phyloP scores from a whole-genome alignment of 1,140 invertebrate species.

The Triops longicaudatus region DNA sequence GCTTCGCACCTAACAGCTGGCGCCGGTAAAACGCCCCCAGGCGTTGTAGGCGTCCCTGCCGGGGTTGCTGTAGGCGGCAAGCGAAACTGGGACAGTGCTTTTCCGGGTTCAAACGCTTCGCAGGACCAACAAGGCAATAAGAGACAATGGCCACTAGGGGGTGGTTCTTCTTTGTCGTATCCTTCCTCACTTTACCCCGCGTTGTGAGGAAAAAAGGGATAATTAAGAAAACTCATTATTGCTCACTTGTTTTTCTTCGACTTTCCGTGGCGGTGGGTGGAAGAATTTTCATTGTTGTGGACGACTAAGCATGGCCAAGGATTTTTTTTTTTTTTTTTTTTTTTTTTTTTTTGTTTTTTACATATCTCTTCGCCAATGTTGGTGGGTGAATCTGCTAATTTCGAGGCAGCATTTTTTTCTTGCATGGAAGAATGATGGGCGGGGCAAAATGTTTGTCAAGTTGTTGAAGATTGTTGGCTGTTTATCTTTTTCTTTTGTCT shows the following conservation, averaged over 20 bases:
- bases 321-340: constrained; percentile 2
- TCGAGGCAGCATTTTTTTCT: not conserved
- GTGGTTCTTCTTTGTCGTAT: constrained; percentile 31
- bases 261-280: not conserved
- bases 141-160: constrained; percentile 27
- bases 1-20: constrained; percentile 36
- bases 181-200: constrained; percentile 27
- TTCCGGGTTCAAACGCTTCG: constrained; percentile 32
- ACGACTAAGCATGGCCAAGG: not conserved
- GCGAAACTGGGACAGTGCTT: constrained; percentile 41
- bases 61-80: constrained; percentile 38
- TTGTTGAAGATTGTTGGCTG: not conserved
- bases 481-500: constrained; percentile 6
- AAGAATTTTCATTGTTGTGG: constrained; percentile 16
- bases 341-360: not conserved
- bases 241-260: not conserved
- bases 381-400: not conserved
- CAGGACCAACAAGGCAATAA: constrained; percentile 20
- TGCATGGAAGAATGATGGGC: not conserved
- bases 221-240: not conserved
- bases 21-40: constrained; percentile 35
- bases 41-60: constrained; percentile 31
- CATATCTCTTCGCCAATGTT: constrained; percentile 17
- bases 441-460: not conserved
- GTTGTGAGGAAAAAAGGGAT: constrained; percentile 17